These are phyloP conservation scores for Phaonia tiefii DNA, from an alignment of 2,888 invertebrate species.

Conservation along the genomic window DNA sequence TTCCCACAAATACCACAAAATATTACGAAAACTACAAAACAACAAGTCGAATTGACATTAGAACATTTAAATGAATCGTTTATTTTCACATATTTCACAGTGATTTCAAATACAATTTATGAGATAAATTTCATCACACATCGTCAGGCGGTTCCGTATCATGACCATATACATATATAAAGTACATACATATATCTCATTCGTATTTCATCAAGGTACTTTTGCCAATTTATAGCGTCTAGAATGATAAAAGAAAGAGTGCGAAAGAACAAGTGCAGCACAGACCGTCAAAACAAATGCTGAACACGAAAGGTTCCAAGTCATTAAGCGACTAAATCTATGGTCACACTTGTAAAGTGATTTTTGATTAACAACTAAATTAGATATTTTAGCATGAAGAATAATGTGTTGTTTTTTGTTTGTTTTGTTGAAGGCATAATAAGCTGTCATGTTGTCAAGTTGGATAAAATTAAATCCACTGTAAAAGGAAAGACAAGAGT, in stretches of 20 bases:
- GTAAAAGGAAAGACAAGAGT: too few species aligned
- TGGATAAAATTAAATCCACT: background rate
- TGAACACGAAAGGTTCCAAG: slow-evolving; percentile 44
- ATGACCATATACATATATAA: background rate
- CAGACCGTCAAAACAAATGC: background rate
- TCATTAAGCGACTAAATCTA: slow-evolving; percentile 60
- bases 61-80: slow-evolving; percentile 53
- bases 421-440: slow-evolving; percentile 31
- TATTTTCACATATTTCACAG: slow-evolving; percentile 24
- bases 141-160: background rate
- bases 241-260: too few species aligned
- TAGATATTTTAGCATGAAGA: slow-evolving; percentile 51
- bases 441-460: slow-evolving; percentile 50
- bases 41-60: slow-evolving; percentile 27
- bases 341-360: slow-evolving; percentile 61
- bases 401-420: background rate
- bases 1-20: background rate
- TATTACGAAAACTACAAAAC: slow-evolving; percentile 27
- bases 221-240: background rate
- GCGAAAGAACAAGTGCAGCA: too few species aligned
- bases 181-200: background rate
- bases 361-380: slow-evolving; percentile 58
- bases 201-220: background rate
- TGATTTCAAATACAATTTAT: slow-evolving; percentile 36
- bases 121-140: slow-evolving; percentile 20